Percentiles rank a stretch among this genome's conserved stretches.
phyloP scores from a whole-genome alignment of 2,113 vertebrate species.

The Mugil cephalus region DNA sequence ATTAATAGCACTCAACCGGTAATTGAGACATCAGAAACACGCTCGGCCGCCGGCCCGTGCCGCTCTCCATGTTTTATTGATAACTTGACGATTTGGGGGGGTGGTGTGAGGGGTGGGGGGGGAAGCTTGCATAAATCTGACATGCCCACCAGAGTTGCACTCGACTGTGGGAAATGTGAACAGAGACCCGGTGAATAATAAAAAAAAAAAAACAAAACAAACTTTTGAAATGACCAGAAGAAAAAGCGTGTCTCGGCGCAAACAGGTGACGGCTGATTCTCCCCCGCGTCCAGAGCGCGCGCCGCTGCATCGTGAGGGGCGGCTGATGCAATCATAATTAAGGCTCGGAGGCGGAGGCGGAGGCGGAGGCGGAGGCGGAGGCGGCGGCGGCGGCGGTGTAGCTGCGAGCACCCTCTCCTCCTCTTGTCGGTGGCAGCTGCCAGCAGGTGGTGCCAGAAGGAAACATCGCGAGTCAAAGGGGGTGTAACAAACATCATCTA shows the following conservation, averaged over 20 bases:
- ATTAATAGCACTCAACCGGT: conserved; percentile 67
- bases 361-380: too few relatives aligned
- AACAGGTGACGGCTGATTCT: conserved; percentile 13
- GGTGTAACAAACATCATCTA: conserved; percentile 72
- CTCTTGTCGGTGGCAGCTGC: conserved; percentile 46
- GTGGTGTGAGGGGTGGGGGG: too few relatives aligned
- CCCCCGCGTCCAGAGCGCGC: conserved; percentile 39
- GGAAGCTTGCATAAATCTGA: conserved; percentile 52
- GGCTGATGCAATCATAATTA: conserved; percentile 85
- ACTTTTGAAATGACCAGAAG: conserved; percentile 18
- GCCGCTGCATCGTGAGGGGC: conserved; percentile 63
- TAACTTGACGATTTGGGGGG: conserved; percentile 59
- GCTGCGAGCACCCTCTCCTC: conserved; percentile 49
- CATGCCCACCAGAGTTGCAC: conserved; percentile 27
- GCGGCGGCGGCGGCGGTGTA: conserved; percentile 32
- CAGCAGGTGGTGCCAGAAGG: conserved; percentile 83
- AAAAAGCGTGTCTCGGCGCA: neutral
- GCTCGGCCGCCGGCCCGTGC: conserved; percentile 46
- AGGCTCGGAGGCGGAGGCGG: conserved; percentile 39
- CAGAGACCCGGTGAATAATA: conserved; percentile 59
- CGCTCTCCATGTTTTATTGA: conserved; percentile 77
- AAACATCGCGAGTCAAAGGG: conserved; percentile 69
- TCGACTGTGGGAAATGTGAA: conserved; percentile 55
- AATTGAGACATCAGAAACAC: conserved; percentile 76
- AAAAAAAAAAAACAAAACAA: conserved; percentile 42